Conservation (phyloP, 2,113 vertebrate species). For the Tragulus kanchil region DNA sequence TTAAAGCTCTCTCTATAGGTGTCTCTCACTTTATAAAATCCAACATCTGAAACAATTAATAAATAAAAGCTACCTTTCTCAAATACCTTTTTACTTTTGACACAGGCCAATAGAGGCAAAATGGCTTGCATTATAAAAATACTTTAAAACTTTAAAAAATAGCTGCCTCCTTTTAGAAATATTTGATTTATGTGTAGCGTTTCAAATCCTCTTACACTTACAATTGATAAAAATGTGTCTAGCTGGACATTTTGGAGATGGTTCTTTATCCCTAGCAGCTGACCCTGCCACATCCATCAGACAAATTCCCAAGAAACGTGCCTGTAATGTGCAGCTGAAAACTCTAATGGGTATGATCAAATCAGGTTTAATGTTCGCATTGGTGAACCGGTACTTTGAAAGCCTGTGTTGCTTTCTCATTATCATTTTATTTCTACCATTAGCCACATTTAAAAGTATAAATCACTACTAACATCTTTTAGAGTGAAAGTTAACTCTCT, state of each 20-base stretch:
- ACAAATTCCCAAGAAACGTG: not conserved
- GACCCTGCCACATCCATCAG: conserved; percentile 76
- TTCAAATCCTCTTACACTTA: conserved; percentile 26
- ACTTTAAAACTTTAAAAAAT: conserved; percentile 49
- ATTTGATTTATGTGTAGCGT: conserved; percentile 69
- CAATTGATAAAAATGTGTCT: conserved; percentile 62
- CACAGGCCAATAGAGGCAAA: conserved; percentile 18
- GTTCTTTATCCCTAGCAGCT: conserved; percentile 53
- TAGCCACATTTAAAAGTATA: conserved; percentile 67
- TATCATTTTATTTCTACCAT: conserved; percentile 77
- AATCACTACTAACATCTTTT: conserved; percentile 41
- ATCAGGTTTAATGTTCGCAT: conserved; percentile 65
- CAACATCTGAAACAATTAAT: not conserved
- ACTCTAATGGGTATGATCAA: conserved; percentile 74
- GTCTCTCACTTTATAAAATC: conserved; percentile 21
- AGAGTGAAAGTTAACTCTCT: conserved; percentile 43
- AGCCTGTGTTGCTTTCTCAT: conserved; percentile 62
- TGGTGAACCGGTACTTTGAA: not conserved
- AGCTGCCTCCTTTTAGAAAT: conserved; percentile 57
- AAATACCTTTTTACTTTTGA: conserved; percentile 6
- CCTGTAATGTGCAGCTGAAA: conserved; percentile 27
- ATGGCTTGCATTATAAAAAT: conserved; percentile 29
- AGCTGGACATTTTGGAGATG: conserved; percentile 32
- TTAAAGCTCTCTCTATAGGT: not conserved
- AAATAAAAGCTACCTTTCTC: not conserved